A percentile compares a stretch with the other conserved stretches of the same genome.
These are phyloP conservation scores for Neodontobutis hainanensis DNA, from an alignment of 2,113 vertebrate species.

Conservation along the genomic window DNA sequence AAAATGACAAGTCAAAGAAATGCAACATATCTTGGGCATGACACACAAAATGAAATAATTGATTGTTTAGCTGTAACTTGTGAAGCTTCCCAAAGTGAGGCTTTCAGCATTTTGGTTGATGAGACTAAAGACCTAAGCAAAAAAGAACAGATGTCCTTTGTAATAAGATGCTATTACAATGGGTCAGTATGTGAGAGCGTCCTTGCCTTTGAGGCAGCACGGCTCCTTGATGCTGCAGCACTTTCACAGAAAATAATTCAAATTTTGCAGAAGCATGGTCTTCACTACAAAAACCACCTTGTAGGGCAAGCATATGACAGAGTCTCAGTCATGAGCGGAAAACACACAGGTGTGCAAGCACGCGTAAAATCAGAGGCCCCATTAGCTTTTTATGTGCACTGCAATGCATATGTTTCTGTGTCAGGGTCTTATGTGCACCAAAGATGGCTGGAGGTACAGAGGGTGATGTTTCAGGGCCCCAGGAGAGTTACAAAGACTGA, in stretches of 20 bases:
- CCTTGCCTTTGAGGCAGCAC: conserved; percentile 25
- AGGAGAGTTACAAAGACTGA: conserved; percentile 31
- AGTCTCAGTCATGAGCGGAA: conserved; percentile 20
- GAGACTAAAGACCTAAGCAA: conserved; percentile 2
- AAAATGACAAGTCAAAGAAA: not conserved
- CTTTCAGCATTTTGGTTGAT: conserved; percentile 33
- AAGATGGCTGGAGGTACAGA: conserved; percentile 16
- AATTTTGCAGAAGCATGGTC: conserved; percentile 7
- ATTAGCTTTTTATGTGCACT: conserved; percentile 21
- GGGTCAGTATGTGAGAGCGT: conserved; percentile 28
- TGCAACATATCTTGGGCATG: conserved; percentile 11
- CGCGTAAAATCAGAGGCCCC: conserved; percentile 13
- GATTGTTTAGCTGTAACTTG: conserved; percentile 6
- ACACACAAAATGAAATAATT: conserved; percentile 23
- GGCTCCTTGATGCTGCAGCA: conserved; percentile 27
- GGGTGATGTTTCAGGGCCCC: conserved; percentile 20
- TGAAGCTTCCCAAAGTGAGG: conserved; percentile 16
- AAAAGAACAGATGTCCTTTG: conserved; percentile 33
- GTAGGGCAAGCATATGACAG: conserved; percentile 28
- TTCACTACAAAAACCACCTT: conserved; percentile 37
- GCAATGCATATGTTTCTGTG: conserved; percentile 13
- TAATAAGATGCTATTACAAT: conserved; percentile 35
- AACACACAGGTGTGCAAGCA: conserved; percentile 22
- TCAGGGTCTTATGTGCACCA: conserved; percentile 32
- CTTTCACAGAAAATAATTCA: conserved; percentile 36